Evolutionary conservation across 2,888 invertebrate species (phyloP), one percentile per base, ranked within the genome.

Genomic region (Apotomis turbidana): DNA sequence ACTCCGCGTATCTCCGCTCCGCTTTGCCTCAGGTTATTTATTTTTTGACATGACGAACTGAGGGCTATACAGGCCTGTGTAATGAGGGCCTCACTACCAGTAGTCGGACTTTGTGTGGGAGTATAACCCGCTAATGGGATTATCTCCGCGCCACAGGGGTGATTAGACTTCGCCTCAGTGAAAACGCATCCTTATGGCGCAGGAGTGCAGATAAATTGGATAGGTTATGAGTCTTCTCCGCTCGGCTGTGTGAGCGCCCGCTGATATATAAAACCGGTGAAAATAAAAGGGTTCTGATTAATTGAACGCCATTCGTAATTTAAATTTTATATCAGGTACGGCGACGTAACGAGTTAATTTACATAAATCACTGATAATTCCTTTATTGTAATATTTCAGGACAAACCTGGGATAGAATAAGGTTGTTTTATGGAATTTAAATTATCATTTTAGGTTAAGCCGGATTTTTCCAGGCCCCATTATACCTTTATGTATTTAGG

Each of bases 251-350:
- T 38, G 41, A 38, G 3, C 41, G 60, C 51, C 58, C 71, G 68
- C 62, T 71, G 71, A 71, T 68, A 68, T 51, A 71, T 61, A 68
- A 71, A 71, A 58, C 63, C 54, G 46, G 63, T 68, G 72, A 72
- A 72, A 72, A 72, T 72, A 72, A 72, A 72, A 68, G 68, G 71
- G 67, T 49, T 59, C 68, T 72, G 72, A 72, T 72, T 68, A 72
- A 72, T 72, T 72, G 72, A 63, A 72, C 72, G 63, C 72, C 72
- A 72, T 72, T 72, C 68, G 72, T 72, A 72, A 72, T 72, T 72
- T 72, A 68, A 72, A 72, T 72, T 72, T 72, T 72, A 63, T 72
- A 72, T 72, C 72, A 72, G 72, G 72, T 72, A 68, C 68, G 68
- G 72, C 66, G 58, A 68, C 72, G 68, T 72, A 72, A 72, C 72